These are phyloP conservation scores for Gastrophysa polygoni DNA, from an alignment of 2,888 invertebrate genomes.

Conservation along the genomic window DNA sequence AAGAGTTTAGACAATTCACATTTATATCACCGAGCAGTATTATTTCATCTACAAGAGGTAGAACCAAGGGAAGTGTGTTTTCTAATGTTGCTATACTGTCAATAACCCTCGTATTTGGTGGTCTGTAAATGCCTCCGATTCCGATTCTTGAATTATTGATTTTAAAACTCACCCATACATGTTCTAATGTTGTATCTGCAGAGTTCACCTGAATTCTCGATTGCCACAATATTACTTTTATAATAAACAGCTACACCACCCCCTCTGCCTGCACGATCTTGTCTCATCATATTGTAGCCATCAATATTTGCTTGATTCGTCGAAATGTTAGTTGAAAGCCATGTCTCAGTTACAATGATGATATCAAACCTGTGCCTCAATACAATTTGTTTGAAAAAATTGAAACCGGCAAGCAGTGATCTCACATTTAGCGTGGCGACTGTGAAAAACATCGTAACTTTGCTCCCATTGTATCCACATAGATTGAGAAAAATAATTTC, in stretches of 20 bases:
- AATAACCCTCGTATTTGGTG: background rate
- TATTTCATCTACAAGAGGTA: background rate
- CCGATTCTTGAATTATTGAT: background rate
- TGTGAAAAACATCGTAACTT: too few relatives aligned
- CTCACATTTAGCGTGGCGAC: too few relatives aligned
- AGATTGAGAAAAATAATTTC: too few relatives aligned
- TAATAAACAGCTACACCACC: constrained; percentile 8
- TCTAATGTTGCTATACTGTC: background rate
- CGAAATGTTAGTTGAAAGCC: too few relatives aligned
- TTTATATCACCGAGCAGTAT: background rate
- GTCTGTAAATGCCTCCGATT: background rate
- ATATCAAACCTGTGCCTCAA: too few relatives aligned
- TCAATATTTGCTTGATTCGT: too few relatives aligned
- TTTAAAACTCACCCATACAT: background rate
- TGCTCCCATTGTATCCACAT: too few relatives aligned
- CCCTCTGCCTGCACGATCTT: constrained; percentile 1
- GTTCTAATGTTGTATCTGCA: background rate
- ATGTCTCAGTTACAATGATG: too few relatives aligned
- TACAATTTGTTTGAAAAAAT: too few relatives aligned
- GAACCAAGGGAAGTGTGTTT: background rate
- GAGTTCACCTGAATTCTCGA: background rate
- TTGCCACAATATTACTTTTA: background rate
- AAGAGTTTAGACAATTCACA: background rate
- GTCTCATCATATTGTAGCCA: too few relatives aligned
- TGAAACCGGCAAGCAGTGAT: too few relatives aligned